phyloP scores from a whole-genome alignment of 2,888 invertebrate genomes.

The Phoronis australis region DNA sequence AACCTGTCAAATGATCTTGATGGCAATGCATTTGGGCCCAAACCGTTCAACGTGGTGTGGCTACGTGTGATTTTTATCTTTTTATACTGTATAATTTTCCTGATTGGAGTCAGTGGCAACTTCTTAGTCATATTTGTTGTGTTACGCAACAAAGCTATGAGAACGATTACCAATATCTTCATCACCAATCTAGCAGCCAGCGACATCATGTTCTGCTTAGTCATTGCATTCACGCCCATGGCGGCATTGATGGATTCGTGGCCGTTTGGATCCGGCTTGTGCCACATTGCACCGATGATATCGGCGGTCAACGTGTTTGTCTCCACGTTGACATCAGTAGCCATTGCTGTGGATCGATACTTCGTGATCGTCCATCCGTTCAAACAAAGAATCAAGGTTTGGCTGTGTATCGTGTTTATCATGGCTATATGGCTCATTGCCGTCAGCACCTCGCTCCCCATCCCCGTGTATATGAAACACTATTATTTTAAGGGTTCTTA shows the following conservation, averaged over 20 bases:
- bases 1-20: no score
- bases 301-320: slow-evolving; percentile 91
- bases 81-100: slow-evolving; percentile 75
- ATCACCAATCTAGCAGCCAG: slow-evolving; percentile 94
- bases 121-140: slow-evolving; percentile 87
- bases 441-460: slow-evolving; percentile 80
- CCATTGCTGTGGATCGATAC: slow-evolving; percentile 95
- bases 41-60: no score
- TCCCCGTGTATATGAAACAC: slow-evolving; percentile 66
- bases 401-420: slow-evolving; percentile 79
- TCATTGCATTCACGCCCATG: slow-evolving; percentile 93
- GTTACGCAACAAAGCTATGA: slow-evolving; percentile 87
- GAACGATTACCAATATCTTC: slow-evolving; percentile 95
- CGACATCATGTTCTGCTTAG: slow-evolving; percentile 84
- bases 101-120: slow-evolving; percentile 64
- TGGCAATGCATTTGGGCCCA: no score
- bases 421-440: slow-evolving; percentile 86
- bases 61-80: slow-evolving; percentile 31
- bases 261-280: slow-evolving; percentile 86
- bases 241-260: slow-evolving; percentile 86
- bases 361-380: slow-evolving; percentile 96
- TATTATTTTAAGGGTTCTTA: slow-evolving; percentile 19
- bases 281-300: slow-evolving; percentile 81
- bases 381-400: slow-evolving; percentile 81
- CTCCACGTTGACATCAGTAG: slow-evolving; percentile 90